phyloP scores from a whole-genome alignment of 1,140 invertebrate genomes.

The Acarapis woodi region DNA sequence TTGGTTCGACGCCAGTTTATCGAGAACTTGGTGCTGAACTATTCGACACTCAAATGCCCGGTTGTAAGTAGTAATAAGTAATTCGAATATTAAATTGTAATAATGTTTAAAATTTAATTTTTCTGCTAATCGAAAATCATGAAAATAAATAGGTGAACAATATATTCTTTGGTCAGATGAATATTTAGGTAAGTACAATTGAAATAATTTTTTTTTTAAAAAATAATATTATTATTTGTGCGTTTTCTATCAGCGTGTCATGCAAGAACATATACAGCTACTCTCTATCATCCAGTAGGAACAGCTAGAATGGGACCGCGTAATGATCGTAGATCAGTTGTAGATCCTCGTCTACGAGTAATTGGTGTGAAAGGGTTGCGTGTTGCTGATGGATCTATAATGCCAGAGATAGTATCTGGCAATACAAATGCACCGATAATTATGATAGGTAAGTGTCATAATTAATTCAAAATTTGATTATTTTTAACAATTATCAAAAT shows the following conservation, averaged over 20 bases:
- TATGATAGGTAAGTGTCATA: conserved; percentile 13
- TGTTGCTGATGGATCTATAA: conserved; percentile 35
- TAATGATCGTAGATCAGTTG: conserved; percentile 40
- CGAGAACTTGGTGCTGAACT: conserved; percentile 35
- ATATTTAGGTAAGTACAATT: conserved; percentile 51
- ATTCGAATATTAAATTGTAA: too few relatives aligned
- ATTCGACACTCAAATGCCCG: conserved; percentile 34
- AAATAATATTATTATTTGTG: too few relatives aligned
- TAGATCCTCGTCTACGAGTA: conserved; percentile 34
- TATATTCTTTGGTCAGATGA: conserved; percentile 36
- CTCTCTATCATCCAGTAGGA: conserved; percentile 30
- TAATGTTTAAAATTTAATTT: too few relatives aligned
- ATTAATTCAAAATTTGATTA: too few relatives aligned
- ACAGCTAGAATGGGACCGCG: conserved; percentile 47
- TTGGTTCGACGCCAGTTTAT: conserved; percentile 21
- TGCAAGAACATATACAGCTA: conserved; percentile 48
- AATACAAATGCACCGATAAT: conserved; percentile 13
- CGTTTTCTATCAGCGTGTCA: conserved; percentile 58
- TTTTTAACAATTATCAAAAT: too few relatives aligned
- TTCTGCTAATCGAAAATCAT: too few relatives aligned
- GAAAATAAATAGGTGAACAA: conserved; percentile 35
- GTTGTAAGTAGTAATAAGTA: conserved; percentile 32
- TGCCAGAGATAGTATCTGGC: conserved; percentile 27
- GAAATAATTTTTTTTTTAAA: too few relatives aligned
- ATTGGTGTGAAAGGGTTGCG: conserved; percentile 24